Conservation (phyloP, 92 coral and sea anemone genomes). For the Zoanthus solanderi region DNA sequence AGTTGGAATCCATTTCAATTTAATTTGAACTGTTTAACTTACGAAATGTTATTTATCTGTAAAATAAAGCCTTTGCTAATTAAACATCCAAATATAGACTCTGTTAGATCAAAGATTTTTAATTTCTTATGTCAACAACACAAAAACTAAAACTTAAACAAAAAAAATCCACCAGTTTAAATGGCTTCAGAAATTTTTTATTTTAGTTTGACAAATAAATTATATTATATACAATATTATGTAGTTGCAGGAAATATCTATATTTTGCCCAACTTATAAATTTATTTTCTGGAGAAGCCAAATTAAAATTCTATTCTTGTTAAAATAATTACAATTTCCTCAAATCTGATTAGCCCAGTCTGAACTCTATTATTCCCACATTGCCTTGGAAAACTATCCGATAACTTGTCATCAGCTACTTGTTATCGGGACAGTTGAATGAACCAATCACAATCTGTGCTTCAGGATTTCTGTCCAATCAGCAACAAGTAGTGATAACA, state of each 20-base stretch:
- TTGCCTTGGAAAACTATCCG: background rate
- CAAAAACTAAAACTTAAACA: background rate
- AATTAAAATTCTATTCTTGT: background rate
- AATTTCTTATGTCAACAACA: background rate
- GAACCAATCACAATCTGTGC: background rate
- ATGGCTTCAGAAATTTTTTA: background rate
- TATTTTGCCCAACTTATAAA: background rate
- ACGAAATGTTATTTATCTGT: too few relatives aligned
- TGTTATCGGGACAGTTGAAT: too few relatives aligned
- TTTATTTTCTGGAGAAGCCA: background rate
- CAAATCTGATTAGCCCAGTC: background rate
- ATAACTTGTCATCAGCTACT: background rate
- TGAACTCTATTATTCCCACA: background rate
- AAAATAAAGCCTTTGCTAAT: background rate
- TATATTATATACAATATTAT: background rate
- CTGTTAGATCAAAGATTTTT: background rate
- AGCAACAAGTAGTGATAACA: background rate
- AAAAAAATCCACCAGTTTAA: background rate
- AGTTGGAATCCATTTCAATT: slow-evolving; percentile 3
- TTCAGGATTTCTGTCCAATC: slow-evolving; percentile 1
- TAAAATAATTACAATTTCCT: background rate
- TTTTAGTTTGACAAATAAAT: background rate
- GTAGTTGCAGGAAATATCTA: background rate
- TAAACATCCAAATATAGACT: background rate
- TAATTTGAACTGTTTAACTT: background rate